Evolutionary conservation across 2,888 invertebrate species (phyloP), one percentile per base, ranked within the genome.

Genomic region (Parnassius mnemosyne): DNA sequence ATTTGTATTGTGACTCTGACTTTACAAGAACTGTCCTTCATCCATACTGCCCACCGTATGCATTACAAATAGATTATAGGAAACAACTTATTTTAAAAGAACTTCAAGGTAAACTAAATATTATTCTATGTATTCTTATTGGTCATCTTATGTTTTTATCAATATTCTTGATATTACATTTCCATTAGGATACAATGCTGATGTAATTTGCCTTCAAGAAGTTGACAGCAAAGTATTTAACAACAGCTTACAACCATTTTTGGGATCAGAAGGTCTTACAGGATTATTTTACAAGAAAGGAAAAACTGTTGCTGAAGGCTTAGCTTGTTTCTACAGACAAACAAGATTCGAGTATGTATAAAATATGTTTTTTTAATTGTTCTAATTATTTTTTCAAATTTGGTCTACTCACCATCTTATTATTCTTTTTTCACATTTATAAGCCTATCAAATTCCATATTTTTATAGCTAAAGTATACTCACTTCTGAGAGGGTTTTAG

Each of bases 151-250:
- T 13, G n/a, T 49, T 13, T 41, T 41, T 12, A 52, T 52, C 34
- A 34, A 52, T 52, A 11, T 41, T 53, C 42, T 41, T 34, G 9
- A 13, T 10, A 54, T 43, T 44, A 10, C 3, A 9, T 46, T 44
- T 55, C 11, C 34, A 42, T 53, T 65, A 94, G 97, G 97, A n/a
- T 98, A 97, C 79, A 96, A 98, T 87, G 94, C 95, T 49, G 98
- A 99, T 81, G 89, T 99, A 57, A 89, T 98, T 59, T 98, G 98
- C 73, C 89, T 99, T 12, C 98, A 99, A 93, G 99, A 99, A 93
- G 97, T 98, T 0, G 98, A 99, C 80, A 80, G 80, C 11, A 96
- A 95, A 86, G 92, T 97, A 54, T 98, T 95, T 83, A 85, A 93
- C 9, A 78, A 92, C 67, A 95, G 95, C 75, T 89, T 98, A 41